phyloP scores from a whole-genome alignment of 2,113 vertebrate species.

The Falco punctatus region DNA sequence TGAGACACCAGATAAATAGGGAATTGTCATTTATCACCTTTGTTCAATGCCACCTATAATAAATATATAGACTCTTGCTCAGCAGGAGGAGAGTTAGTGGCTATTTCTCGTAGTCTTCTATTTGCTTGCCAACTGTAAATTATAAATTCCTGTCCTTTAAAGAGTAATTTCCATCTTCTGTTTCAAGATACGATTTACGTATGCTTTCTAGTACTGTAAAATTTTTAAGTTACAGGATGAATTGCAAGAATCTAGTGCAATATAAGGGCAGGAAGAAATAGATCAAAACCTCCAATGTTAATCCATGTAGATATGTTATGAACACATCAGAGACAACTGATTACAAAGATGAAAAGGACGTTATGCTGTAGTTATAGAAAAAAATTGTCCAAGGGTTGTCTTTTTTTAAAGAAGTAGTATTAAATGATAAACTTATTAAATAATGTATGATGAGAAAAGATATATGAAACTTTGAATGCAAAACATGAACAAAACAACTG shows the following conservation, averaged over 20 bases:
- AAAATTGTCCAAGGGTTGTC: not conserved
- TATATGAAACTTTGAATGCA: not conserved
- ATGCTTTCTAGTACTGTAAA: not conserved
- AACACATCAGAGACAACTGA: not conserved
- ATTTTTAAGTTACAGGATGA: not conserved
- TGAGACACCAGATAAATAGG: not conserved
- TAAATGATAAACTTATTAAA: not conserved
- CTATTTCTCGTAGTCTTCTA: not conserved
- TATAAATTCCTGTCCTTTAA: slow-evolving; percentile 32
- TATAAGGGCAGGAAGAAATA: not conserved
- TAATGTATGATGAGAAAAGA: not conserved
- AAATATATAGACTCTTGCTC: not conserved
- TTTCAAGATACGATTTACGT: not conserved
- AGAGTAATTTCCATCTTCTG: not conserved
- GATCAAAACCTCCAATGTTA: not conserved
- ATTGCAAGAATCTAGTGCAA: not conserved
- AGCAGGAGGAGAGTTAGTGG: not conserved
- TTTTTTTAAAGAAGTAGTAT: not conserved
- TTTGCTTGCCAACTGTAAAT: not conserved
- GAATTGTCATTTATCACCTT: not conserved
- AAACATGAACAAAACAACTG: not conserved
- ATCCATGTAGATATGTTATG: not conserved
- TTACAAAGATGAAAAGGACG: not conserved
- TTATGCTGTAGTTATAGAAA: not conserved
- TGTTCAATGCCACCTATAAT: not conserved